These are phyloP conservation scores for Nowickia ferox DNA, from an alignment of 2,888 invertebrate species.

Conservation along the genomic window DNA sequence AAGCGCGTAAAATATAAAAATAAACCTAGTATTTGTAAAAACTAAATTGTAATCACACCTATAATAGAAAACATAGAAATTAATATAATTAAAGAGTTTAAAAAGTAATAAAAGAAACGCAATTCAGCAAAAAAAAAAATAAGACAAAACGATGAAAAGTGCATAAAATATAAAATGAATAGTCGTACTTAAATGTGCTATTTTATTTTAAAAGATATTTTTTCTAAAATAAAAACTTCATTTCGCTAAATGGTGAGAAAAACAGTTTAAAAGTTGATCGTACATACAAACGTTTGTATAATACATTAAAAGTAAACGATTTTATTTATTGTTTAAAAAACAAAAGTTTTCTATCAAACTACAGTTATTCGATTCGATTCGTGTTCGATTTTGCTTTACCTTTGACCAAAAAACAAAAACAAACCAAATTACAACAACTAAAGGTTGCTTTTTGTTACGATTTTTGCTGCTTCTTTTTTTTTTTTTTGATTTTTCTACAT, in stretches of 20 bases:
- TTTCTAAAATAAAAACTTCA: background rate
- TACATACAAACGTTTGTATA: background rate
- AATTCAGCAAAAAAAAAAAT: background rate
- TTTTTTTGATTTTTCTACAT: conserved; percentile 9
- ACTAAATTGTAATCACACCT: background rate
- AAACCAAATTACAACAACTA: conserved; percentile 37
- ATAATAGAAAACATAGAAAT: conserved; percentile 2
- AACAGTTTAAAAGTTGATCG: background rate
- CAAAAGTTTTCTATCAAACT: conserved; percentile 31
- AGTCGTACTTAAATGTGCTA: background rate
- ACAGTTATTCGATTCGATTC: conserved; percentile 47
- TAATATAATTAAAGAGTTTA: conserved; percentile 3
- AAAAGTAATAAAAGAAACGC: background rate
- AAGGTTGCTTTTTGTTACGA: conserved; percentile 41
- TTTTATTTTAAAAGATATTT: background rate
- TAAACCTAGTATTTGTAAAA: background rate
- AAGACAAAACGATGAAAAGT: background rate
- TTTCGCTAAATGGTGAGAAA: background rate
- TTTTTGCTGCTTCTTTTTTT: conserved; percentile 38
- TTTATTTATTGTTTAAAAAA: background rate
- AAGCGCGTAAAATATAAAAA: conserved; percentile 60
- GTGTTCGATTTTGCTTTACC: conserved; percentile 28
- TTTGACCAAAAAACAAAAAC: conserved; percentile 36
- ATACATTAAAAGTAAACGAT: background rate
- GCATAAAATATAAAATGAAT: background rate